phyloP scores from a whole-genome alignment of 1,140 invertebrate genomes.

The Diuraphis noxia region DNA sequence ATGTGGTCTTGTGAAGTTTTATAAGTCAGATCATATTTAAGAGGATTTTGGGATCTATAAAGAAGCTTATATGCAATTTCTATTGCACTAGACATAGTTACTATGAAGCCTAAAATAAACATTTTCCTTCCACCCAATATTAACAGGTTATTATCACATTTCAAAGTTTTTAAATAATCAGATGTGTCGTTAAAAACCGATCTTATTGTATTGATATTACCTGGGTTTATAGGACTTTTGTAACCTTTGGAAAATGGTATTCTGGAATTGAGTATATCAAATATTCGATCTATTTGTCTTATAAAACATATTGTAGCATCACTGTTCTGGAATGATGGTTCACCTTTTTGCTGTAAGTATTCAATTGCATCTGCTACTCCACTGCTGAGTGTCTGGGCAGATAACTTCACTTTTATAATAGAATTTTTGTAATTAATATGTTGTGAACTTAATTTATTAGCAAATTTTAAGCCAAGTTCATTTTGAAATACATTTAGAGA shows the following conservation, averaged over 20 bases:
- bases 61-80: too few species aligned
- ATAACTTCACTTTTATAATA: background rate
- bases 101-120: too few species aligned
- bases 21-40: background rate
- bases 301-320: background rate
- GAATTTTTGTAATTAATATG: background rate
- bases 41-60: too few species aligned
- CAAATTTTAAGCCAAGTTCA: background rate
- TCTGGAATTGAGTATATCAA: background rate
- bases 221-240: background rate
- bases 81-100: too few species aligned
- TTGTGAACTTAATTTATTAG: background rate
- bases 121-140: too few species aligned
- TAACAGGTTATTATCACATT: too few species aligned
- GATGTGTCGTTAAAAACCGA: background rate
- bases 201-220: background rate
- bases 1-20: background rate
- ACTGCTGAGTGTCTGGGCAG: background rate
- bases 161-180: background rate
- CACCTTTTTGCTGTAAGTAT: background rate
- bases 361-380: background rate
- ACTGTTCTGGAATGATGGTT: conserved; percentile 1
- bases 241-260: background rate
- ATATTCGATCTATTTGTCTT: too few species aligned
- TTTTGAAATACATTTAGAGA: background rate